Evolutionary conservation across 35 echinoderm and acorn worm species (phyloP).

Genomic region (Apostichopus parvimensis): DNA sequence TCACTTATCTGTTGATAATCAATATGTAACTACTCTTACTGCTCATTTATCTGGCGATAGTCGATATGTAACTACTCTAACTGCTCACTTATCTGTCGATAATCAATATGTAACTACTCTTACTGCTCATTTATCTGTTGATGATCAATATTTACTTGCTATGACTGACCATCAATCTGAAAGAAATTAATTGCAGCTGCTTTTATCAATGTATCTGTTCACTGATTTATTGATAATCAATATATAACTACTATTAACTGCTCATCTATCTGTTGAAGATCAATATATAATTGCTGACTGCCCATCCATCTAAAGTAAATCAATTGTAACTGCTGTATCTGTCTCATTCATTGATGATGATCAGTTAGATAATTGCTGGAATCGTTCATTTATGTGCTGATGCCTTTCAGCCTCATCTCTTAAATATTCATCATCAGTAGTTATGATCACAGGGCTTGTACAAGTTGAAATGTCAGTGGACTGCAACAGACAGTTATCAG

Average conservation of each 20-base stretch:
- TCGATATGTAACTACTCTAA: no score
- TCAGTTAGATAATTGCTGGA: neutral
- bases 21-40: no score
- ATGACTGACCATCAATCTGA: neutral
- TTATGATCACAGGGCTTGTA: neutral
- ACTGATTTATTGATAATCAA: neutral
- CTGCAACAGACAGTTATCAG: neutral
- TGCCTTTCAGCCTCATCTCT: neutral
- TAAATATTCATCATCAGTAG: neutral
- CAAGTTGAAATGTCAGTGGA: neutral
- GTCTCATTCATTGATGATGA: neutral
- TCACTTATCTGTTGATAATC: no score
- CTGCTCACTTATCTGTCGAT: no score
- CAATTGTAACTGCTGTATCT: neutral
- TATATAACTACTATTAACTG: neutral
- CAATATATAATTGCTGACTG: neutral
- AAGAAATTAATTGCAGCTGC: no score
- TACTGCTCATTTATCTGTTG: neutral
- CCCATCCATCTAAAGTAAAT: neutral
- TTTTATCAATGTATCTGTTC: neutral
- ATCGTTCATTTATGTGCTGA: neutral
- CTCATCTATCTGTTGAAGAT: neutral
- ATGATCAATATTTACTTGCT: neutral
- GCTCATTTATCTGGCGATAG: no score
- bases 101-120: neutral